Base-by-base conservation (phyloP, 2,113 vertebrate genomes). In the Tupaia chinensis region DNA sequence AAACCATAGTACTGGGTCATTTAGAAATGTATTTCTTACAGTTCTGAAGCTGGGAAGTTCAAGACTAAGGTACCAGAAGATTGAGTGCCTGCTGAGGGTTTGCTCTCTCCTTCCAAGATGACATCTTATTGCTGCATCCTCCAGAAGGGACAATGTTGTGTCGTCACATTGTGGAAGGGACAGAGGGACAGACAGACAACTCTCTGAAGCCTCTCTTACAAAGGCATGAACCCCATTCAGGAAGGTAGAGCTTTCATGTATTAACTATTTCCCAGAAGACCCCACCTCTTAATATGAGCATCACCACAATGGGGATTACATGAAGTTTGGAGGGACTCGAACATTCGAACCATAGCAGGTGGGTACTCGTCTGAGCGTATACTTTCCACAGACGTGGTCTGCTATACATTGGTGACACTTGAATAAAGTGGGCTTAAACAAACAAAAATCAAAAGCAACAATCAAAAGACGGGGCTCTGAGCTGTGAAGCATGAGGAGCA, bases 391-490 rank as follows among this genome's bases (percentile, higher is more conserved):
- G 22, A 15, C 34, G 10, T 12, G 32, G 12, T 25, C 14, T 9
- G 13, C 9, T 56, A 0, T 25, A 29, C 0, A 0, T 14, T 53
- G n/a, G 17, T 73, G 69, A 66, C 44, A n/a, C 8, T 9, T 8
- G 65, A 73, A 56, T 86, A 60, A 82, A 19, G 44, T 25, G 27
- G 9, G 3, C 53, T 12, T 68, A 77, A 77, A 44, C 44, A 44
- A 44, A 44, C 44, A 44, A 61, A 78, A 17, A 85, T 22, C 7
- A 76, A 77, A 66, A 78, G 72, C 2, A 68, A 77, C 6, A 16
- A 53, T 29, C 27, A 53, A 10, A 44, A 27, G 7, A 34, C 19
- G 44, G 29, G 29, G 56, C 78, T 63, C 12, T 65, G 44, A 79
- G 44, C 68, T 61, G 54, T 25, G 9, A 32, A 11, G 10, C 11